Percentiles rank a stretch among this genome's conserved stretches.
Evolutionary conservation across 2,797 vertebrate genomes (phyloP).

Genomic region (Decapterus maruadsi): DNA sequence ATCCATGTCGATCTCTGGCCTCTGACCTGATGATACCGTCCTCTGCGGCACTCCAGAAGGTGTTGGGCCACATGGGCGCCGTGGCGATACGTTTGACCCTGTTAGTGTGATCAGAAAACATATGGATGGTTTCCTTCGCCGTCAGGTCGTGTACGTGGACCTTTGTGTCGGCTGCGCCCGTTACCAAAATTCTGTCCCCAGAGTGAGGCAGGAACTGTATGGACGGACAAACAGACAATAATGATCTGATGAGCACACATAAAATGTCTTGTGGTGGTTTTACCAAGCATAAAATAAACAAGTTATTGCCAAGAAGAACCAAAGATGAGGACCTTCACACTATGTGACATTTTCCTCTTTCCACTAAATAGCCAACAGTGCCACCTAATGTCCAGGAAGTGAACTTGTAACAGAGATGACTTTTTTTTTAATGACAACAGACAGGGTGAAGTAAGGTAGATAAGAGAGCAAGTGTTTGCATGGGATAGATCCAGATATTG

Average conservation of each 20-base stretch:
- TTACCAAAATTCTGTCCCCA: constrained; percentile 95
- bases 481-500: too few relatives aligned
- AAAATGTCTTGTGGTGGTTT: too few relatives aligned
- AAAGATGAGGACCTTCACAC: not conserved
- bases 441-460: too few relatives aligned
- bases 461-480: too few relatives aligned
- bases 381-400: constrained; percentile 33
- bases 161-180: constrained; percentile 97
- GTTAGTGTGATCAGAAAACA: constrained; percentile 99
- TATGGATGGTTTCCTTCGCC: constrained; percentile 97
- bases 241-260: too few relatives aligned
- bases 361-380: constrained; percentile 30
- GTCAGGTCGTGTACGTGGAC: constrained; percentile 98
- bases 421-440: not conserved
- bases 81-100: constrained; percentile 97
- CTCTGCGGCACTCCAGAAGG: constrained; percentile 99
- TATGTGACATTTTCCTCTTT: not conserved
- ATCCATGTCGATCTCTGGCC: not conserved
- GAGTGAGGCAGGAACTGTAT: constrained; percentile 96
- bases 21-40: constrained; percentile 94
- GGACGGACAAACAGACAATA: constrained; percentile 31
- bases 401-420: not conserved
- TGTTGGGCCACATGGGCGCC: constrained; percentile 99
- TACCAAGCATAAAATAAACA: too few relatives aligned
- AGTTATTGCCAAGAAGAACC: too few relatives aligned